These are phyloP conservation scores for Ivindomyrus marchei DNA, from an alignment of 2,113 vertebrate species.

Conservation along the genomic window DNA sequence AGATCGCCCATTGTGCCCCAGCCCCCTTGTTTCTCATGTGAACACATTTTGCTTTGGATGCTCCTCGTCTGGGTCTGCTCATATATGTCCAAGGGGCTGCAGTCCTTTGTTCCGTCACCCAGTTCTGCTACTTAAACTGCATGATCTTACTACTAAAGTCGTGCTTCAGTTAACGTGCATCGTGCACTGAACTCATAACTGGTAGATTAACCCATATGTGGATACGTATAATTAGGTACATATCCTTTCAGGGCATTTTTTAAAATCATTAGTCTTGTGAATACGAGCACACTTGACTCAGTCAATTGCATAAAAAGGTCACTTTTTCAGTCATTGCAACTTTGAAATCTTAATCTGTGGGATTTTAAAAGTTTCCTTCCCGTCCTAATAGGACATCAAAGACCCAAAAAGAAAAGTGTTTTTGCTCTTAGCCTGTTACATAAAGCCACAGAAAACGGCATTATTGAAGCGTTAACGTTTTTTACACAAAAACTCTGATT, in stretches of 20 bases:
- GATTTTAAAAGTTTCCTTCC: conserved; percentile 51
- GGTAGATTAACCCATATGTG: conserved; percentile 49
- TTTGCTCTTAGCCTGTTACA: conserved; percentile 51
- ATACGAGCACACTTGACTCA: conserved; percentile 53
- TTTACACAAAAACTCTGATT: conserved; percentile 47
- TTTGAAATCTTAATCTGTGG: conserved; percentile 63
- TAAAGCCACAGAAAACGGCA: conserved; percentile 50
- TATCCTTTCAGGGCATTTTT: conserved; percentile 54
- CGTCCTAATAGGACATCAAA: conserved; percentile 56
- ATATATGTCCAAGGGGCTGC: neutral
- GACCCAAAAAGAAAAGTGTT: conserved; percentile 44
- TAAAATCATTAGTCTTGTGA: conserved; percentile 58
- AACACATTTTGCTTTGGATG: neutral
- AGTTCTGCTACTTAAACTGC: neutral
- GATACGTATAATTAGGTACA: conserved; percentile 56
- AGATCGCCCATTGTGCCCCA: neutral
- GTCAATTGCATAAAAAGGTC: conserved; percentile 44
- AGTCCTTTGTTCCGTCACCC: neutral
- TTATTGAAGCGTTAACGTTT: conserved; percentile 58
- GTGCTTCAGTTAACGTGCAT: neutral
- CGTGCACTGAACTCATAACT: neutral
- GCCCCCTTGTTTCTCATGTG: neutral
- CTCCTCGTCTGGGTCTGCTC: neutral
- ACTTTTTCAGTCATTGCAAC: conserved; percentile 38
- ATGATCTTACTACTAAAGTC: neutral